phyloP scores from a whole-genome alignment of 2,113 vertebrate species.

The Motacilla tschutschensis region DNA sequence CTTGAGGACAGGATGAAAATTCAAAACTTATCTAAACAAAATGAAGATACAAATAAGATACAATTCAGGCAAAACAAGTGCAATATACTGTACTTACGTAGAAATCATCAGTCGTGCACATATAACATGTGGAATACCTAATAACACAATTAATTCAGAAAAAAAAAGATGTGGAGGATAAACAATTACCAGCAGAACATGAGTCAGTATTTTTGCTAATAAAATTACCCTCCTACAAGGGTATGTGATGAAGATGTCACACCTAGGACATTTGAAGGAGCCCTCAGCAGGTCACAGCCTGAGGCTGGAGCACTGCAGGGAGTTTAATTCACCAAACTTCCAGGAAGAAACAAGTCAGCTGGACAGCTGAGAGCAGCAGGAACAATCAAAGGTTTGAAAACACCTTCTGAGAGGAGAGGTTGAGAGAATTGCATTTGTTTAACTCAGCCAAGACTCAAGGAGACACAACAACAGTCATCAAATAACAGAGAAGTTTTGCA shows the following conservation, averaged over 20 bases:
- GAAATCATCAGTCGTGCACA: background rate
- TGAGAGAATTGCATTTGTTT: background rate
- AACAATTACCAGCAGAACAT: background rate
- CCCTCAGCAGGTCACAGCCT: background rate
- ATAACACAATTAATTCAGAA: background rate
- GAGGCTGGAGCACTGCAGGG: background rate
- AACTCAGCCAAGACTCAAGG: background rate
- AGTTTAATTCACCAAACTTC: background rate
- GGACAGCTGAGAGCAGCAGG: background rate
- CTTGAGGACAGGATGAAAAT: background rate
- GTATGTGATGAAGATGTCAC: background rate
- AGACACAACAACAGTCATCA: background rate
- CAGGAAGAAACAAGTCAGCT: background rate
- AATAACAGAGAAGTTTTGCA: background rate
- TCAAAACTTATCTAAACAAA: constrained; percentile 3
- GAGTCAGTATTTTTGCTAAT: background rate
- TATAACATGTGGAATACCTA: background rate
- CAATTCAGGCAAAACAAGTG: background rate
- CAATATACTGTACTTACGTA: background rate
- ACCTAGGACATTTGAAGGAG: background rate
- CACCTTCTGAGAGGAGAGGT: background rate
- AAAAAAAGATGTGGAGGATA: background rate
- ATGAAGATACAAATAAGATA: constrained; percentile 1
- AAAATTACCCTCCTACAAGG: background rate
- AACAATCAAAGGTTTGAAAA: constrained; percentile 8